These are phyloP conservation scores for Ariopsis seemanni DNA, from an alignment of 2,113 vertebrate species.

Conservation along the genomic window DNA sequence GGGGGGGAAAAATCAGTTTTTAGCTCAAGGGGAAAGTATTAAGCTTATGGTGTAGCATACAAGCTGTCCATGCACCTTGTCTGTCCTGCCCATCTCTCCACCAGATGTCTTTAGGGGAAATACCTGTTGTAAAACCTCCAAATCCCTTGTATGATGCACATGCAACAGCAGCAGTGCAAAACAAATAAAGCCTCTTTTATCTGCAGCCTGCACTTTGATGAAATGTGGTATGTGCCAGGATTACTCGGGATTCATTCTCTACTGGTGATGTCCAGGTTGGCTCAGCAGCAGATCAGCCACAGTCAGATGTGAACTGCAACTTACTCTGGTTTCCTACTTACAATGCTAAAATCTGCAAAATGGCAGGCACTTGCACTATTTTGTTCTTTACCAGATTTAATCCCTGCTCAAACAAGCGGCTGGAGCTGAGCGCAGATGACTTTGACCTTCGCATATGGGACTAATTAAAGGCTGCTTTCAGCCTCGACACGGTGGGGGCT, in stretches of 20 bases:
- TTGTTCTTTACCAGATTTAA: constrained; percentile 42
- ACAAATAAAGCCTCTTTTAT: constrained; percentile 40
- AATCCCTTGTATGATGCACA: constrained; percentile 44
- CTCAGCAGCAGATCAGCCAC: constrained; percentile 51
- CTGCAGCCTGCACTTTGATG: constrained; percentile 13
- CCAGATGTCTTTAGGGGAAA: constrained; percentile 35
- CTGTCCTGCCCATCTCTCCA: background rate
- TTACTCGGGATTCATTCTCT: constrained; percentile 41
- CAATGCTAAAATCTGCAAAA: constrained; percentile 50
- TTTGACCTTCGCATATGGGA: constrained; percentile 55
- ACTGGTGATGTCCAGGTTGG: constrained; percentile 46
- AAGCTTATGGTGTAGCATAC: background rate
- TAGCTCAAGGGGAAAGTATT: background rate
- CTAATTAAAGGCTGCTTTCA: constrained; percentile 51
- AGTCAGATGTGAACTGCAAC: constrained; percentile 39
- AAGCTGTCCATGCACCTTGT: background rate
- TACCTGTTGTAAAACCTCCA: constrained; percentile 39
- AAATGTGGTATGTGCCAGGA: constrained; percentile 45
- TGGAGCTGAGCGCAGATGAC: constrained; percentile 49
- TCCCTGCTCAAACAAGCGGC: constrained; percentile 48
- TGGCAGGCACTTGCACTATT: constrained; percentile 55
- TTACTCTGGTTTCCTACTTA: constrained; percentile 45
- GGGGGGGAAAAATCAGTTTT: background rate
- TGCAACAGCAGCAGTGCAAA: constrained; percentile 16
- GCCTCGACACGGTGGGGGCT: background rate